Evolutionary conservation across 2,888 invertebrate species (phyloP).

Genomic region (Drosophila colorata): DNA sequence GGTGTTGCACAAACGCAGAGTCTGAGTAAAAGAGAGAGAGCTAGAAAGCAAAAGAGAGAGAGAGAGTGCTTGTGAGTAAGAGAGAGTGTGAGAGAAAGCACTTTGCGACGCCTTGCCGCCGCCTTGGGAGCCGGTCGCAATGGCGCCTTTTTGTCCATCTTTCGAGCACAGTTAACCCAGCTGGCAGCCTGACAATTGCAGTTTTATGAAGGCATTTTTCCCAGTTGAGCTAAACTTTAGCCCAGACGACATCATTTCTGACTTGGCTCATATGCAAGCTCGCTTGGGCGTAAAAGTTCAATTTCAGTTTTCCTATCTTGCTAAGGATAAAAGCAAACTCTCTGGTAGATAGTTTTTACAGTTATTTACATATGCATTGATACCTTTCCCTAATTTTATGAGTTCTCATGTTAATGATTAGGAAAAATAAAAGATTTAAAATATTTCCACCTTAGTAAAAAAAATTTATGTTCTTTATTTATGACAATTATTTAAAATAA

Average conservation of each 20-base stretch:
- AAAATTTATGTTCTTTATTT: no score
- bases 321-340: neutral
- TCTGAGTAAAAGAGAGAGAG: slow-evolving; percentile 6
- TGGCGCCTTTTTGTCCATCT: slow-evolving; percentile 72
- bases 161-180: slow-evolving; percentile 23
- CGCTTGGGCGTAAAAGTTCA: neutral
- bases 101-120: slow-evolving; percentile 40
- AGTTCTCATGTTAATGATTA: no score
- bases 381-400: no score
- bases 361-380: no score
- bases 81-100: slow-evolving; percentile 5
- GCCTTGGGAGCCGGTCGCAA: slow-evolving; percentile 61
- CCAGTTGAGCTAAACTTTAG: no score
- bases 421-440: no score
- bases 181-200: slow-evolving; percentile 35
- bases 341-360: no score
- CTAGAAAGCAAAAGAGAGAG: slow-evolving; percentile 6
- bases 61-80: neutral
- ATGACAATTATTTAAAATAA: no score
- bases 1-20: slow-evolving; percentile 6
- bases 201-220: neutral
- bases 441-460: no score
- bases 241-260: neutral
- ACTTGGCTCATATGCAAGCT: neutral
- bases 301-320: neutral